Base-by-base conservation (phyloP, 2,797 vertebrate species). In the Channa striata region DNA sequence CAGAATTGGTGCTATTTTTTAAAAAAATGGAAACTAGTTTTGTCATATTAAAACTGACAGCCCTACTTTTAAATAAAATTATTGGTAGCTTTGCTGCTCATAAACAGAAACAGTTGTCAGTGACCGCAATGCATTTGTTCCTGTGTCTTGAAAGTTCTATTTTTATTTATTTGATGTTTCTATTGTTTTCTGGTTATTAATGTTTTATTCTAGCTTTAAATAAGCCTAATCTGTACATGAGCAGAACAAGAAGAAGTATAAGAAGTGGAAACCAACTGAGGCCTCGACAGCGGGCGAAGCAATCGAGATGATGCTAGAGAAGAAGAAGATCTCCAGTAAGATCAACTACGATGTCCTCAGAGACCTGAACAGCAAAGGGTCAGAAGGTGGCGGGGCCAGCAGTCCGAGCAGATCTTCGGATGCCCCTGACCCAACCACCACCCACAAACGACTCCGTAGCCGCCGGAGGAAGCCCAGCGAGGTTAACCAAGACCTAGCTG, bases 261-360 rank as follows among this genome's bases (percentile, higher is more conserved):
- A 39, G 56, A 78, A 69, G 46, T 54, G 37, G 52, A 96, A 97
- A 84, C 95, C 95, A 2, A 95, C 96, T 23, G 91, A 93, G 77
- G 97, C 97, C 33, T 94, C 93, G 85, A 97, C 97, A 2, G 97
- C 96, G 0, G 95, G 96, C 33, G 98, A 99, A 81, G 97, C 98
- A 25, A 99, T 99, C 23, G 97, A 99, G 90, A 97, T 94, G 93
- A 99, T 99, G 97, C 76, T 99, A 90, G 97, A 97, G 85, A 97
- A 97, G 93, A 99, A 99, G 92, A 97, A 95, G 89, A 98, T 99
- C 87, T 99, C 97, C 16, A 98, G 95, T 90, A 99, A 99, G 93
- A 99, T 99, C 90, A 98, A 99, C 93, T 99, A 99, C 58, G 97
- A 97, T 6, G 98, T 99, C 67, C 94, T 99, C 62, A 93, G 95